Conservation (phyloP, 2,113 vertebrate species). For the Scalopus aquaticus region DNA sequence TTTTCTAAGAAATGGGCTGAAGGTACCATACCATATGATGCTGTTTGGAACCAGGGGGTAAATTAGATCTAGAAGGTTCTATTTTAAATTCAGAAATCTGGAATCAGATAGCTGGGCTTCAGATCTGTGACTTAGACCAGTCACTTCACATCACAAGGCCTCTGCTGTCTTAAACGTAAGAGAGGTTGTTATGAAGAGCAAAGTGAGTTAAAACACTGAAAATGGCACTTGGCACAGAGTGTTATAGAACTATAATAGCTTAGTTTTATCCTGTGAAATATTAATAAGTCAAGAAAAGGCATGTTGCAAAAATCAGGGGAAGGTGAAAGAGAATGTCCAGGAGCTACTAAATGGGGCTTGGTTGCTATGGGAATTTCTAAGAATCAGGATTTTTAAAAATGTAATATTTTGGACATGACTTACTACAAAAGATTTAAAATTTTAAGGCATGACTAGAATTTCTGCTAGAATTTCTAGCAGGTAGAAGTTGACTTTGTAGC, state of each 20-base stretch:
- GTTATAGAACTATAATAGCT: background rate
- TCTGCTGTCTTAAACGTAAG: background rate
- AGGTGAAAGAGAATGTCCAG: background rate
- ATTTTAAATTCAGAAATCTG: background rate
- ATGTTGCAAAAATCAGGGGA: no score
- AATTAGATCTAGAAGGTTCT: background rate
- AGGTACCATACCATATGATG: rapidly evolving
- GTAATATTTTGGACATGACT: background rate
- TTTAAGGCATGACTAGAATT: background rate
- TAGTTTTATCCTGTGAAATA: background rate
- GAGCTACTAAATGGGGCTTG: background rate
- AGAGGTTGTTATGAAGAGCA: background rate
- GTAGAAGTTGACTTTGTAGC: background rate
- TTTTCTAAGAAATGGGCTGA: background rate
- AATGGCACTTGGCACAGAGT: background rate
- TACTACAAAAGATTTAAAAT: background rate
- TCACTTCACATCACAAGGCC: background rate
- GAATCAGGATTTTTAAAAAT: background rate
- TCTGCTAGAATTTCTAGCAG: background rate
- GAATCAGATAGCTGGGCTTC: background rate
- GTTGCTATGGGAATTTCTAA: background rate
- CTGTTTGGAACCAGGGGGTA: background rate
- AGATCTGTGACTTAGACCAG: background rate
- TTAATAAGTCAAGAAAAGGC: background rate
- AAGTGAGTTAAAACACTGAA: background rate